A percentile compares a stretch with the other conserved stretches of the same genome.
phyloP scores from a whole-genome alignment of 2,888 invertebrate genomes.

The Carcina quercana region DNA sequence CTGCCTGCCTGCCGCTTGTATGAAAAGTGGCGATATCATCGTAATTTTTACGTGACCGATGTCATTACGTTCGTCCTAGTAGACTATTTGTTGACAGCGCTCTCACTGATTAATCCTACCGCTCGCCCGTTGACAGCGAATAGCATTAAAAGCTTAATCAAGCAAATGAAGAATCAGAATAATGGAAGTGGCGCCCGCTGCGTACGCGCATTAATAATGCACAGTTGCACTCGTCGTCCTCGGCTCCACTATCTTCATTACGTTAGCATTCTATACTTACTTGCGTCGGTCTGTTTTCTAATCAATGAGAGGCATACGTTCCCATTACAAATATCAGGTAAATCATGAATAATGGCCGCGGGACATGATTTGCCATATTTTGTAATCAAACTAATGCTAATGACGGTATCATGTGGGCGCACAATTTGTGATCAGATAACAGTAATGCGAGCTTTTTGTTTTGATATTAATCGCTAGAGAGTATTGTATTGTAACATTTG shows the following conservation, averaged over 20 bases:
- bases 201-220: slow-evolving; percentile 73
- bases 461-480: not conserved
- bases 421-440: slow-evolving; percentile 5
- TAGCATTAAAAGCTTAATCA: slow-evolving; percentile 74
- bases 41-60: slow-evolving; percentile 54
- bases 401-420: slow-evolving; percentile 13
- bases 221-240: slow-evolving; percentile 57
- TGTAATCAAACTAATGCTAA: slow-evolving; percentile 52
- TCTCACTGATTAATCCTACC: slow-evolving; percentile 60
- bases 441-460: slow-evolving; percentile 13
- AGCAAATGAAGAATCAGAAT: slow-evolving; percentile 73
- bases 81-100: slow-evolving; percentile 52
- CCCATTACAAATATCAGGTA: slow-evolving; percentile 17
- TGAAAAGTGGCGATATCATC: slow-evolving; percentile 45
- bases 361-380: slow-evolving; percentile 59
- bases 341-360: slow-evolving; percentile 52
- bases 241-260: slow-evolving; percentile 71
- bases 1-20: slow-evolving; percentile 5
- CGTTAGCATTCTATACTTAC: slow-evolving; percentile 57
- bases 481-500: not conserved
- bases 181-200: slow-evolving; percentile 64
- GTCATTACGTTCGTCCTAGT: slow-evolving; percentile 50
- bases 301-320: slow-evolving; percentile 13
- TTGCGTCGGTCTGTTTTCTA: slow-evolving; percentile 1
- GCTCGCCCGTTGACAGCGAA: slow-evolving; percentile 60